These are phyloP conservation scores for Protobothrops flavoviridis DNA, from an alignment of 2,113 vertebrate genomes.

Conservation along the genomic window DNA sequence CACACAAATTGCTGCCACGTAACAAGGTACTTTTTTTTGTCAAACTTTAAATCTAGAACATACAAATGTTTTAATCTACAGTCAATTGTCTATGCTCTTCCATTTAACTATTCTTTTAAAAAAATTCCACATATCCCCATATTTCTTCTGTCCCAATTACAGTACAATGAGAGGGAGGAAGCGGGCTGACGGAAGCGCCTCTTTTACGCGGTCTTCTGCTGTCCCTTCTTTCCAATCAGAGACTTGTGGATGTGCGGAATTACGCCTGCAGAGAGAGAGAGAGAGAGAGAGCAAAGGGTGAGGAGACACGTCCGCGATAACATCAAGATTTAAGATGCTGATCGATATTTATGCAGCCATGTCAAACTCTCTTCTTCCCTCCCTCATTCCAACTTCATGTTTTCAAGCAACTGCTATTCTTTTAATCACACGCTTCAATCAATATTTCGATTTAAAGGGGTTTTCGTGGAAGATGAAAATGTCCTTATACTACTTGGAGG, in stretches of 20 bases:
- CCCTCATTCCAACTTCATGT: neutral
- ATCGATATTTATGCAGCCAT: neutral
- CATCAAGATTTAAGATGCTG: neutral
- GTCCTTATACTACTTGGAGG: neutral
- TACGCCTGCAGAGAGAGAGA: slow-evolving; percentile 77
- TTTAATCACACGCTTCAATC: neutral
- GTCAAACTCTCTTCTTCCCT: too few relatives aligned
- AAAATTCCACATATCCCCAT: slow-evolving; percentile 73
- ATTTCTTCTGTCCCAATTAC: slow-evolving; percentile 66
- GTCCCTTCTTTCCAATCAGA: slow-evolving; percentile 98
- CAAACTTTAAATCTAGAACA: slow-evolving; percentile 79
- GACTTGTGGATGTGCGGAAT: slow-evolving; percentile 99
- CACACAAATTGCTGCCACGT: slow-evolving; percentile 62
- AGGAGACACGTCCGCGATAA: neutral
- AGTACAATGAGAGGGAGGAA: slow-evolving; percentile 67
- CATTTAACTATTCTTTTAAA: slow-evolving; percentile 70
- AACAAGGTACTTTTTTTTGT: slow-evolving; percentile 70
- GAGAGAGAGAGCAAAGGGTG: neutral
- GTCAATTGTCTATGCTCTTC: slow-evolving; percentile 70
- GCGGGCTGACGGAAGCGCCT: slow-evolving; percentile 34
- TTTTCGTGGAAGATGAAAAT: neutral
- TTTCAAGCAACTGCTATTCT: neutral
- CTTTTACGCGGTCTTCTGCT: slow-evolving; percentile 94
- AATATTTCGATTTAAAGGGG: neutral
- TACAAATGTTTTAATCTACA: slow-evolving; percentile 76